A percentile compares a stretch with the other conserved stretches of the same genome.
These are phyloP conservation scores for Drosophila willistoni DNA, from an alignment of 1,140 invertebrate genomes.

Conservation along the genomic window DNA sequence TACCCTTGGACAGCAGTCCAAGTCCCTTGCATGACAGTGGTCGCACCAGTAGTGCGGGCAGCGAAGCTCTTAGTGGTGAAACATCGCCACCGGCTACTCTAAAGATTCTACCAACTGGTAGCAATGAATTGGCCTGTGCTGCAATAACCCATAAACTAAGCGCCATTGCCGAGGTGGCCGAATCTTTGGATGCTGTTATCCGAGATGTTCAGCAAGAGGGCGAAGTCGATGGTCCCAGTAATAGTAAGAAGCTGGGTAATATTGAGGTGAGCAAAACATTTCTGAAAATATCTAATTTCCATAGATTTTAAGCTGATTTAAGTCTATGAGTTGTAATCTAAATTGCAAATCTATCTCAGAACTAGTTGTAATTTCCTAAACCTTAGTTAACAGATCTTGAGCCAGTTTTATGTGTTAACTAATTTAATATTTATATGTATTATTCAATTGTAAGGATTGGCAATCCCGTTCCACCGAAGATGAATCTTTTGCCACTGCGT, in stretches of 20 bases:
- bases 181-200: slow-evolving; percentile 86
- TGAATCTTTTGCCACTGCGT: slow-evolving; percentile 88
- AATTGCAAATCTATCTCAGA: too few relatives aligned
- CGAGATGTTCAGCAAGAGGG: slow-evolving; percentile 84
- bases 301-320: too few relatives aligned
- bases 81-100: slow-evolving; percentile 28
- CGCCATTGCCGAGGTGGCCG: slow-evolving; percentile 87
- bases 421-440: too few relatives aligned
- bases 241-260: slow-evolving; percentile 70
- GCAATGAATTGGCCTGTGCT: slow-evolving; percentile 86
- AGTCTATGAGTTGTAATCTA: too few relatives aligned
- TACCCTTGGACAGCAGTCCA: slow-evolving; percentile 61
- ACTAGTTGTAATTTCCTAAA: neutral
- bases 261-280: slow-evolving; percentile 60
- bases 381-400: too few relatives aligned
- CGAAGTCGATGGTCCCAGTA: slow-evolving; percentile 24
- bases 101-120: slow-evolving; percentile 69
- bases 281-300: too few relatives aligned
- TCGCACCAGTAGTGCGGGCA: slow-evolving; percentile 60
- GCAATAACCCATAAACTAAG: slow-evolving; percentile 86
- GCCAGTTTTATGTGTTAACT: neutral
- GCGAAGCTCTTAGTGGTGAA: slow-evolving; percentile 27
- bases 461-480: slow-evolving; percentile 83
- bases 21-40: slow-evolving; percentile 70
- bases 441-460: slow-evolving; percentile 68